Percentiles rank a stretch among this genome's conserved stretches.
These are phyloP conservation scores for Embiotoca jacksoni DNA, from an alignment of 2,113 vertebrate species.

Conservation along the genomic window DNA sequence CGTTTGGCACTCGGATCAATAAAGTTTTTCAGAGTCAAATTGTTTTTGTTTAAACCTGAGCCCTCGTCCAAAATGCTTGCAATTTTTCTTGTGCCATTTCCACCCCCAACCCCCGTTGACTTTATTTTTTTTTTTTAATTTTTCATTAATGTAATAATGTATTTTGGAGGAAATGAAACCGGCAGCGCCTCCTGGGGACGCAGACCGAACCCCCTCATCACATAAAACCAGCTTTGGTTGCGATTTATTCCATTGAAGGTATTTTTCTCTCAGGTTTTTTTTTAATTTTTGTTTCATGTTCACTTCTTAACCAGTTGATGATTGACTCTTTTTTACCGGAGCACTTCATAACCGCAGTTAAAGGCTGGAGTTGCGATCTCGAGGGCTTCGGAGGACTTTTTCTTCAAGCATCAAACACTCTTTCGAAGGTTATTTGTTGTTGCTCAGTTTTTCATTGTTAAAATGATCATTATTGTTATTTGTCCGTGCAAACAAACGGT, in stretches of 20 bases:
- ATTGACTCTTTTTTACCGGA: constrained; percentile 1
- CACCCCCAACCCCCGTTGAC: constrained; percentile 23
- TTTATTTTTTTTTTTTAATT: constrained; percentile 24
- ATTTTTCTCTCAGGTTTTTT: constrained; percentile 25
- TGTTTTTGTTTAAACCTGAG: constrained; percentile 33
- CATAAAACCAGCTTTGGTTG: constrained; percentile 29
- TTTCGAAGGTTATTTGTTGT: too few species aligned
- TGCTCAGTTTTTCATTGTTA: too few species aligned
- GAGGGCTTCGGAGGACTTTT: too few species aligned
- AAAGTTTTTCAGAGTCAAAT: constrained; percentile 66
- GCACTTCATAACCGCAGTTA: too few species aligned
- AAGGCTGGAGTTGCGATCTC: too few species aligned
- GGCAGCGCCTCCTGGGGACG: constrained; percentile 46
- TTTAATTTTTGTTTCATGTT: constrained; percentile 38
- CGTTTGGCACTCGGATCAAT: constrained; percentile 79
- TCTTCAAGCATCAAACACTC: too few species aligned
- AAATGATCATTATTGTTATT: too few species aligned
- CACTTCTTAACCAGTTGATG: constrained; percentile 35
- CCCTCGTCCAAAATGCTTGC: constrained; percentile 53
- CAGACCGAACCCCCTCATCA: background rate
- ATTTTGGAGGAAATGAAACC: constrained; percentile 46
- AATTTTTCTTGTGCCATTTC: constrained; percentile 59
- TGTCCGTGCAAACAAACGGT: too few species aligned
- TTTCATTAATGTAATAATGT: background rate
- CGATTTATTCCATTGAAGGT: constrained; percentile 57